Evolutionary conservation across 2,888 invertebrate genomes (phyloP).

Genomic region (Cancer borealis): DNA sequence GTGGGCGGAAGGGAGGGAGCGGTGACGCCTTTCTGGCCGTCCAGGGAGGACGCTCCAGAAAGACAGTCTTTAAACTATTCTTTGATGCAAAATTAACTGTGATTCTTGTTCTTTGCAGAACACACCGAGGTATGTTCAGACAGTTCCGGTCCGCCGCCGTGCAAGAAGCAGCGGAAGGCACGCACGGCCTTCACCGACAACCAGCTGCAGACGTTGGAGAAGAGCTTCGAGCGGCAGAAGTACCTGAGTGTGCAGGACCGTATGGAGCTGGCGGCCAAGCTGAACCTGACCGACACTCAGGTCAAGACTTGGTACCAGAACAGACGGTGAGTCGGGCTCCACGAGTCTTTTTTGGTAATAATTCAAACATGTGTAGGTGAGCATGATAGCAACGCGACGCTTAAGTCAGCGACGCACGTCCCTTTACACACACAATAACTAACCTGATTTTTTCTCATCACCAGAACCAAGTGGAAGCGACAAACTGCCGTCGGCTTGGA

Average conservation of each 20-base stretch:
- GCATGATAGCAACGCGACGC: background rate
- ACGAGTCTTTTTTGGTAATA: slow-evolving; percentile 82
- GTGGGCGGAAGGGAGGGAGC: slow-evolving; percentile 30
- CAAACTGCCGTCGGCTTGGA: slow-evolving; percentile 99
- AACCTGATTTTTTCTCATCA: background rate
- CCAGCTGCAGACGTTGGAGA: slow-evolving; percentile 96
- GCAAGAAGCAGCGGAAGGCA: slow-evolving; percentile 93
- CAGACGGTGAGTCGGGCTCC: slow-evolving; percentile 87
- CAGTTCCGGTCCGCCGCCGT: slow-evolving; percentile 65
- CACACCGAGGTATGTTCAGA: slow-evolving; percentile 56
- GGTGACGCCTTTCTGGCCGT: background rate
- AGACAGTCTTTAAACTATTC: background rate
- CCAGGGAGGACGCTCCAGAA: background rate
- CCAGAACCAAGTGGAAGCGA: slow-evolving; percentile 96
- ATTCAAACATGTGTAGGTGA: background rate
- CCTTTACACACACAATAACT: background rate
- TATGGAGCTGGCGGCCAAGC: slow-evolving; percentile 97
- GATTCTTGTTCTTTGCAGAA: slow-evolving; percentile 51
- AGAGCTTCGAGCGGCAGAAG: slow-evolving; percentile 85
- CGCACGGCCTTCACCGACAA: slow-evolving; percentile 99
- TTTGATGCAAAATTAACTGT: background rate
- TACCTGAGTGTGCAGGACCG: slow-evolving; percentile 82
- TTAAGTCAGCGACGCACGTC: background rate
- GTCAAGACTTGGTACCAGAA: slow-evolving; percentile 99
- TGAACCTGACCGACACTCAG: slow-evolving; percentile 83